phyloP scores from a whole-genome alignment of 2,797 vertebrate genomes.

The Synaphobranchus kaupii region DNA sequence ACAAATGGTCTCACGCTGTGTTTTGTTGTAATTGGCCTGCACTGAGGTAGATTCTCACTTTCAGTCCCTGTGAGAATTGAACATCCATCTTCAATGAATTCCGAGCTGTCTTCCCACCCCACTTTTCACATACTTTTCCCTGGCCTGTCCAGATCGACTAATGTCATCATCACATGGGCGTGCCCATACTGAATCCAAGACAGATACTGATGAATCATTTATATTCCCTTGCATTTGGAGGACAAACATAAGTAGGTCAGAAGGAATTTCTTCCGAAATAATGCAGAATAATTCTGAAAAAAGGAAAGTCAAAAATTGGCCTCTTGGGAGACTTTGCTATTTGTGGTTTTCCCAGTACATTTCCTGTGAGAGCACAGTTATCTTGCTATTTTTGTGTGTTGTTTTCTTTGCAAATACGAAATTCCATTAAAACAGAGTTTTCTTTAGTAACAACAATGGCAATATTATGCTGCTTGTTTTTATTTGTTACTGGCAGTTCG shows the following conservation, averaged over 20 bases:
- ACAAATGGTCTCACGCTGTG: not conserved
- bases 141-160: not conserved
- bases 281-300: not conserved
- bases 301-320: slow-evolving; percentile 12
- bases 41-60: not conserved
- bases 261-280: not conserved
- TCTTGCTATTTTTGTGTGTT: slow-evolving; percentile 26
- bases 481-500: not conserved
- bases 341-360: slow-evolving; percentile 16
- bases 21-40: not conserved
- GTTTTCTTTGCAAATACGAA: not conserved
- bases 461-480: not conserved
- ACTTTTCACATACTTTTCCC: not conserved
- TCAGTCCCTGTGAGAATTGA: not conserved
- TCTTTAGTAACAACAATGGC: not conserved
- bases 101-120: not conserved
- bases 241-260: slow-evolving; percentile 8
- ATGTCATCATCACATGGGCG: not conserved
- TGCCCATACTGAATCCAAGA: not conserved
- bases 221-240: slow-evolving; percentile 9
- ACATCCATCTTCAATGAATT: not conserved
- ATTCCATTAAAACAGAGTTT: not conserved
- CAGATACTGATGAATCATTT: slow-evolving; percentile 12
- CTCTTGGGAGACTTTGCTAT: not conserved
- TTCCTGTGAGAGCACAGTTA: slow-evolving; percentile 18